A percentile compares a stretch with the other conserved stretches of the same genome.
Conservation (phyloP, 2,888 invertebrate species). For the Ametastegia equiseti region DNA sequence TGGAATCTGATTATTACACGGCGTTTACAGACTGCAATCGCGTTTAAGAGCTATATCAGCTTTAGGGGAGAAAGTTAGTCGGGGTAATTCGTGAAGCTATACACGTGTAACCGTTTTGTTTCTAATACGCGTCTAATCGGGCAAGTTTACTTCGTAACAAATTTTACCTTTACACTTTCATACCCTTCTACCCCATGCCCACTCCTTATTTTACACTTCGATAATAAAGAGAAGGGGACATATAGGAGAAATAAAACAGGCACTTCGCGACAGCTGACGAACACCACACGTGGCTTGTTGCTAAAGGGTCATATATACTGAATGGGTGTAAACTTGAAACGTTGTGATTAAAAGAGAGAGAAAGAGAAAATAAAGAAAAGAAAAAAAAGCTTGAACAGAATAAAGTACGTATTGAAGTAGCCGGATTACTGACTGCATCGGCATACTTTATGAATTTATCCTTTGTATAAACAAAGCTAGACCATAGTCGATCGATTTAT, state of each 20-base stretch:
- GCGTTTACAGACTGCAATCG: not conserved
- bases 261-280: slow-evolving; percentile 43
- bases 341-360: slow-evolving; percentile 25
- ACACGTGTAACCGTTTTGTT: not conserved
- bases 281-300: slow-evolving; percentile 28
- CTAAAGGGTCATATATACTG: slow-evolving; percentile 40
- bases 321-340: slow-evolving; percentile 43
- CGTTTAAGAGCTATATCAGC: not conserved
- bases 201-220: too few species aligned
- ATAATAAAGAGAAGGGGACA: not conserved
- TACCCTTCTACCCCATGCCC: not conserved
- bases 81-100: not conserved
- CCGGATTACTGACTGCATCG: not conserved
- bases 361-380: not conserved
- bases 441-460: not conserved
- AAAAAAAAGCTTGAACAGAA: not conserved
- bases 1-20: not conserved
- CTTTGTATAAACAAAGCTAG: not conserved
- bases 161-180: slow-evolving; percentile 11
- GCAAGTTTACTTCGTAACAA: not conserved
- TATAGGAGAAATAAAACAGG: slow-evolving; percentile 4
- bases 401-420: not conserved
- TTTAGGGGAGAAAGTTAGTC: not conserved
- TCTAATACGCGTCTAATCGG: slow-evolving; percentile 16
- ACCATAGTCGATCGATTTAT: not conserved